Evolutionary conservation across 1,140 invertebrate genomes (phyloP), one percentile per base, ranked within the genome.

Genomic region (Anoplolepis gracilipes): DNA sequence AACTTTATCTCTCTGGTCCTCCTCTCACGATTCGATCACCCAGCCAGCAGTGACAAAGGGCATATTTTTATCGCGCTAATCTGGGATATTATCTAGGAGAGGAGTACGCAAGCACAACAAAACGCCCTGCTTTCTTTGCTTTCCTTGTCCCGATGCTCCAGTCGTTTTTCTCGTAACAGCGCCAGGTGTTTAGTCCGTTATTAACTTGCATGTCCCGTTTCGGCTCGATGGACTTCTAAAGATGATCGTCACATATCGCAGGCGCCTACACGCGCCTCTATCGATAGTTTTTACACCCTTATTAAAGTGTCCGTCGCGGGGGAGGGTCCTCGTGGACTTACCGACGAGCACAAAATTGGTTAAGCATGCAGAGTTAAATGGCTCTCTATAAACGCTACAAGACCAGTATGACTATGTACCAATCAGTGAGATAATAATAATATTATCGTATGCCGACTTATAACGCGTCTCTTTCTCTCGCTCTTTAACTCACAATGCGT

Each of bases 301-400:
- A 79, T 87, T 89, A 89, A 85, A 72, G 79, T 70, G 39, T 65
- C 90, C 88, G 62, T 61, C 84, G 85, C 61, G 61, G 65, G 36
- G 46, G 65, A 65, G 49, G 65, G 67, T 46, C 67, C 78, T 73
- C 67, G 4, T 8, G 67, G 67, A 16, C n/a, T 53, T 73, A 36
- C 72, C 88, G 79, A 78, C 84, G 88, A 88, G 62, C 78, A n/a
- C 85, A 82, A 87, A 49, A 90, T 91, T 73, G 90, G 84, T 90
- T 93, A 93, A 93, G 90, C 92, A 93, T 93, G 92, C 92, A 93
- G 85, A 92, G 87, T 91, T 87, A 87, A 88, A 88, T 88, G 81
- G 84, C 75, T 87, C 72, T 81, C 82, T 90, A 87, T 82, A 91
- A 49, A 89, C 84, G 82, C 90, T 92, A 92, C 79, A 77, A 78